Evolutionary conservation across 2,888 invertebrate genomes (phyloP), one percentile per base, ranked within the genome.

Genomic region (Noctua janthina): DNA sequence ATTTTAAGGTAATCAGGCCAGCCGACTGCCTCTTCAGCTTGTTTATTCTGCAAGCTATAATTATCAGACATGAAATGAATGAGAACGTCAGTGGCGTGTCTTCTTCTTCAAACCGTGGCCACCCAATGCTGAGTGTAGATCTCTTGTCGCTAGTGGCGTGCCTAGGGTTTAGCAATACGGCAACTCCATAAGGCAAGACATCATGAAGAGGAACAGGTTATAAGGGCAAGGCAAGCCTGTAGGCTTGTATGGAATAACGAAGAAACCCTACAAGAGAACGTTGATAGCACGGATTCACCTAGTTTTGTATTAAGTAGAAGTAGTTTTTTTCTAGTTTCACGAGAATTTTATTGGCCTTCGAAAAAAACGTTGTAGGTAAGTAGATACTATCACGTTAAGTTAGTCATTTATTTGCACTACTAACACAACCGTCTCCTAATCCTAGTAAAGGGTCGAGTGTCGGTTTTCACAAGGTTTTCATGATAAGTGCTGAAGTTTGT

Each of bases 401-500:
- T 79, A 39, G 35, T 20, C 10, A 78, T 54, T 54, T 56, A 71
- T 56, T 71, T 43, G 1, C 29, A 64, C 4, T 23, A 39, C 29
- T 66, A 43, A 76, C 64, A 46, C 71, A 69, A 81, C 51, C 29
- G 8, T 39, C 74, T 77, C 73, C 64, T 73, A 75, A 83, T 86
- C 62, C 75, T 67, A 77, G 69, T 67, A 46, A 35, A 59, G 23
- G 69, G 64, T 79, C 51, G 35, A 62, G 81, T 84, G 73, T 81
- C 69, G 81, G 82, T 85, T 85, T 85, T 82, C 85, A 83, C 76
- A 79, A 86, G 84, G 85, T 81, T 82, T 90, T 85, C 81, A 81
- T 86, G 85, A 84, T 88, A 91, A 90, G 89, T 89, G 85, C 77
- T 49, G 72, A 91, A 90, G 82, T 90, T 91, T 74, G 81, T 81